phyloP scores from a whole-genome alignment of 2,113 vertebrate genomes.

The Lethenteron camtschaticum region DNA sequence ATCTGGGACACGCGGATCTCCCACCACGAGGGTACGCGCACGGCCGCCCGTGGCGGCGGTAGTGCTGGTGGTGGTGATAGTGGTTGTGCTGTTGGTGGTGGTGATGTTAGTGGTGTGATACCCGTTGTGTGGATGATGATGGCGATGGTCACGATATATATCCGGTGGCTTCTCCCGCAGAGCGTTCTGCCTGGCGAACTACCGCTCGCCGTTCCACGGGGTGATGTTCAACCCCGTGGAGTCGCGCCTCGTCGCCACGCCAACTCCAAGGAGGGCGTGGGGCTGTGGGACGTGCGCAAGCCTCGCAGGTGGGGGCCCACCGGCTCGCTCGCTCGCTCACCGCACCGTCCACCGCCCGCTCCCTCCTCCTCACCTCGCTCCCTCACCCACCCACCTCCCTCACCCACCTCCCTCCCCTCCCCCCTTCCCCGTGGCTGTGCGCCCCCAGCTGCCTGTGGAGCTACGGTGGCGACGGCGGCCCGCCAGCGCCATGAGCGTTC shows the following conservation, averaged over 20 bases:
- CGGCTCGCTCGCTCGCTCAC: too few species aligned
- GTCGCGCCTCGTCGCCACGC: conserved; percentile 72
- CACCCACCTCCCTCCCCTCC: background rate
- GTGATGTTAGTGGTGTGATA: too few species aligned
- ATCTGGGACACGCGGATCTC: conserved; percentile 97
- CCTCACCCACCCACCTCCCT: too few species aligned
- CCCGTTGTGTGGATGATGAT: too few species aligned
- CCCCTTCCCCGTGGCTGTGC: background rate
- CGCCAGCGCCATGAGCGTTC: conserved; percentile 92
- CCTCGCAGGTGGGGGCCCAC: conserved; percentile 52
- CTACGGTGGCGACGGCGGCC: conserved; percentile 76
- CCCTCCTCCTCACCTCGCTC: too few species aligned
- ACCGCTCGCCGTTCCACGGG: conserved; percentile 91
- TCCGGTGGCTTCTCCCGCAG: conserved; percentile 18
- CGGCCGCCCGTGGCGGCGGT: background rate
- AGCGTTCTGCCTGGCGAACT: conserved; percentile 93
- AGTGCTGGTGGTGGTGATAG: too few species aligned
- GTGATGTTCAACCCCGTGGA: conserved; percentile 98
- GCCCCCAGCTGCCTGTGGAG: conserved; percentile 55
- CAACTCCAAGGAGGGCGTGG: conserved; percentile 96
- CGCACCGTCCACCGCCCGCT: too few species aligned
- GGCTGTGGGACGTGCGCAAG: conserved; percentile 92
- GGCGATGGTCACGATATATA: too few species aligned
- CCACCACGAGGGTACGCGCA: conserved; percentile 54
- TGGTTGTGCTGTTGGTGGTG: too few species aligned